A percentile compares a stretch with the other conserved stretches of the same genome.
These are phyloP conservation scores for Daubentonia madagascariensis DNA, from an alignment of 2,113 vertebrate genomes.

Conservation along the genomic window DNA sequence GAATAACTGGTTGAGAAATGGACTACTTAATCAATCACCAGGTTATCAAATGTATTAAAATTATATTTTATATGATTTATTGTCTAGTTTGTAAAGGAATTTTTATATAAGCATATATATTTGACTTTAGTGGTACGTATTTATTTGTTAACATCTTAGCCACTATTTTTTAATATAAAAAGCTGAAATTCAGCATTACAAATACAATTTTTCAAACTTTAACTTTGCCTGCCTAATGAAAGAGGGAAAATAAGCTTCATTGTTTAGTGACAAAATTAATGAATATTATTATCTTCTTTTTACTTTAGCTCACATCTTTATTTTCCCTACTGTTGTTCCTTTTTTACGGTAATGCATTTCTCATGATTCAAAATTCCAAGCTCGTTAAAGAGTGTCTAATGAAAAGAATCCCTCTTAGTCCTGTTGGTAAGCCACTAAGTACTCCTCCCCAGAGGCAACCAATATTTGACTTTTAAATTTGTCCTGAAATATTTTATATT, in stretches of 20 bases:
- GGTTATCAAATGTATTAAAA: not conserved
- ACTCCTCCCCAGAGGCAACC: not conserved
- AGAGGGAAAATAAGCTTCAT: not conserved
- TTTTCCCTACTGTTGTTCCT: not conserved
- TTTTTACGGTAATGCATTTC: not conserved
- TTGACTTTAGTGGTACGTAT: not conserved
- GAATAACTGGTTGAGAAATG: not conserved
- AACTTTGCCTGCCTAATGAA: not conserved
- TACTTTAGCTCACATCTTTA: not conserved
- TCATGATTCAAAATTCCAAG: not conserved
- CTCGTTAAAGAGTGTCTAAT: not conserved
- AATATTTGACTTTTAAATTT: conserved; percentile 1
- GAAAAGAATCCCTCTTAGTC: not conserved
- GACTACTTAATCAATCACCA: not conserved
- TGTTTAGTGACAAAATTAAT: not conserved
- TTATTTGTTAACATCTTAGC: not conserved
- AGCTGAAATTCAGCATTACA: not conserved
- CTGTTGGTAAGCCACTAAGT: not conserved
- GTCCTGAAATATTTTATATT: not conserved
- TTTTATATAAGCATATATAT: not conserved
- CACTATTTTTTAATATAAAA: not conserved
- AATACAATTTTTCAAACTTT: not conserved
- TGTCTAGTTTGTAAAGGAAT: not conserved
- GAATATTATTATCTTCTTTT: not conserved
- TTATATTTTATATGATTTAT: not conserved